Evolutionary conservation across 1,140 invertebrate species (phyloP), one percentile per base, ranked within the genome.

Genomic region (Brevipalpus yothersi): DNA sequence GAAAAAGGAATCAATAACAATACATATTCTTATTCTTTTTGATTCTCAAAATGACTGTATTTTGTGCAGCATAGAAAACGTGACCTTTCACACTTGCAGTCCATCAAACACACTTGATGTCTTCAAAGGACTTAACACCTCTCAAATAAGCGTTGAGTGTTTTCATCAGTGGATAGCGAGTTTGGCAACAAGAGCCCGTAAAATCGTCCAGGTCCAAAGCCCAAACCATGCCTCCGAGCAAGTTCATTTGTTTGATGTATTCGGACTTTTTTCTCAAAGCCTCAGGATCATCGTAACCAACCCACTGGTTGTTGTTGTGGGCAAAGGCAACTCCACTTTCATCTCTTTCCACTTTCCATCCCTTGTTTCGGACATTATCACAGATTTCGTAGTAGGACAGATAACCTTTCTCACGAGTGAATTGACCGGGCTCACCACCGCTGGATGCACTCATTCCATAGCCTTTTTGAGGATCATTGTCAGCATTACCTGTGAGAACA

Each of bases 341-440:
- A 64, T 86, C 82, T 60, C 77, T 72, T 8, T 73, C 70, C 55
- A 71, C 74, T 1, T 65, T 66, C 77, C 82, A 84, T 39, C 73
- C 72, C 8, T 77, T 76, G 63, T 80, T 76, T 17, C 72, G 68
- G 53, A 79, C 66, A 63, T 80, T 76, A 59, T 84, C 78, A 64
- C 82, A 84, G n/a, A 83, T 78, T 77, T 83, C 88, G 70, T 89
- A 89, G 67, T 87, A 92, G 17, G 86, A 84, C 69, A 92, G 70
- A 81, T 90, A 88, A 63, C 90, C 90, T 0, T 83, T 81, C 71
- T 93, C 86, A 56, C 79, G 79, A 0, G 89, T 91, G 61, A 81
- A 82, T 63, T 86, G 80, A 4, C 89, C 89, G 1, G 83, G 73
- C 31, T 75, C 72, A 2, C 88, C 88, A 1, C 83, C 80, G 7